Evolutionary conservation across 1,140 invertebrate species (phyloP).

Genomic region (Trichogramma pretiosum): DNA sequence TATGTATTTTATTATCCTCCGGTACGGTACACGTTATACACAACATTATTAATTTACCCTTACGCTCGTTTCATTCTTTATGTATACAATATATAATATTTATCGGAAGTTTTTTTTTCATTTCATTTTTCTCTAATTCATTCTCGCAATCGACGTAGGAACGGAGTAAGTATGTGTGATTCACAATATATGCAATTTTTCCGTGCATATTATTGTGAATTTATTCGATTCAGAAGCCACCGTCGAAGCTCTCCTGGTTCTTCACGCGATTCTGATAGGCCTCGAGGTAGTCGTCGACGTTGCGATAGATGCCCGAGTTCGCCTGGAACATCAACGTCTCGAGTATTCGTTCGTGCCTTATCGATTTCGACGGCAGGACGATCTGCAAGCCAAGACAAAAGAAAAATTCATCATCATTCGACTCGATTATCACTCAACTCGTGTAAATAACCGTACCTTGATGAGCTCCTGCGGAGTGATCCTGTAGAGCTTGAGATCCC

Average conservation of each 20-base stretch:
- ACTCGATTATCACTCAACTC: too few relatives aligned
- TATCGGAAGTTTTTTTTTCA: constrained; percentile 9
- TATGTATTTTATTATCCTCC: too few relatives aligned
- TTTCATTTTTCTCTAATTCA: too few relatives aligned
- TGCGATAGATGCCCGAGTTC: constrained; percentile 84
- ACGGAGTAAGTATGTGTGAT: too few relatives aligned
- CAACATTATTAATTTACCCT: too few relatives aligned
- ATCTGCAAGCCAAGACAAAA: constrained; percentile 48
- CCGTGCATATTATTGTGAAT: too few relatives aligned
- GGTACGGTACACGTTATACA: too few relatives aligned
- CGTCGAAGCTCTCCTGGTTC: constrained; percentile 63
- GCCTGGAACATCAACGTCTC: constrained; percentile 90
- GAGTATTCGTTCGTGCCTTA: constrained; percentile 85
- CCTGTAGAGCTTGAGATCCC: constrained; percentile 80
- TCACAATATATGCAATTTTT: too few relatives aligned
- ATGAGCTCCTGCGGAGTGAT: constrained; percentile 90
- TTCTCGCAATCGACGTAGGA: too few relatives aligned
- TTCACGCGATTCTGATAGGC: constrained; percentile 75
- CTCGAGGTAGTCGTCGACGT: constrained; percentile 78
- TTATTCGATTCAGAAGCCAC: constrained; percentile 33
- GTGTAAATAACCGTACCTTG: constrained; percentile 58
- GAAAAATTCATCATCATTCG: too few relatives aligned
- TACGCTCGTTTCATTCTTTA: too few relatives aligned
- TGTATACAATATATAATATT: constrained; percentile 17
- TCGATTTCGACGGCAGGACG: constrained; percentile 84